Conservation (phyloP, 2,113 vertebrate genomes). For the Cranoglanis bouderius region DNA sequence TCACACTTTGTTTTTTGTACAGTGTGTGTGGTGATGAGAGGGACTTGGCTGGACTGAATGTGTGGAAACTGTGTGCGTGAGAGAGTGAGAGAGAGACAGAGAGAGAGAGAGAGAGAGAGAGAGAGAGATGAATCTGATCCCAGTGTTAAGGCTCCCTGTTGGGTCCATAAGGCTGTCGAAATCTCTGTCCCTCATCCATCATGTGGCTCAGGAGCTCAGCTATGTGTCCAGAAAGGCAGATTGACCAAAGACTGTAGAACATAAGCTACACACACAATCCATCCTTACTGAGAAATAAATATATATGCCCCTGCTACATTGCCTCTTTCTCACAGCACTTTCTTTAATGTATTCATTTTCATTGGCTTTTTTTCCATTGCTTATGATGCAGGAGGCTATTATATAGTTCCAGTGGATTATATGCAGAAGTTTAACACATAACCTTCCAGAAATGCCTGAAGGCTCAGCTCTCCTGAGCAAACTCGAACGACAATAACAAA, state of each 20-base stretch:
- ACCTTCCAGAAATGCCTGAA: not conserved
- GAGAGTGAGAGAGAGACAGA: not conserved
- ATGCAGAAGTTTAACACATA: not conserved
- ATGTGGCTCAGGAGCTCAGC: constrained; percentile 35
- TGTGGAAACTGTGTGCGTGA: not conserved
- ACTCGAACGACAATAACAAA: not conserved
- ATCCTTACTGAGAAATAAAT: not conserved
- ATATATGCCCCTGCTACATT: not conserved
- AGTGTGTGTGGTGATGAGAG: constrained; percentile 4
- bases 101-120: not conserved
- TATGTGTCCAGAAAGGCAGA: constrained; percentile 31
- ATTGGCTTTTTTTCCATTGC: not conserved
- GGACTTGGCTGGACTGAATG: not conserved
- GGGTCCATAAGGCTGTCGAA: constrained; percentile 17
- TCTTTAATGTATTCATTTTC: constrained; percentile 4
- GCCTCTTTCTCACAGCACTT: not conserved
- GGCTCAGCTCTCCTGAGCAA: not conserved
- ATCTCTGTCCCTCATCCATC: constrained; percentile 24
- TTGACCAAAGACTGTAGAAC: not conserved
- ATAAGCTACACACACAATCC: not conserved
- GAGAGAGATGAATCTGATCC: constrained; percentile 20
- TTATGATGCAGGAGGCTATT: not conserved
- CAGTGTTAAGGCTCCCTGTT: constrained; percentile 31
- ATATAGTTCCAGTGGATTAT: not conserved
- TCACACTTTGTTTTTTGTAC: not conserved